Evolutionary conservation across 2,888 invertebrate genomes (phyloP).

Genomic region (Spisula solida): DNA sequence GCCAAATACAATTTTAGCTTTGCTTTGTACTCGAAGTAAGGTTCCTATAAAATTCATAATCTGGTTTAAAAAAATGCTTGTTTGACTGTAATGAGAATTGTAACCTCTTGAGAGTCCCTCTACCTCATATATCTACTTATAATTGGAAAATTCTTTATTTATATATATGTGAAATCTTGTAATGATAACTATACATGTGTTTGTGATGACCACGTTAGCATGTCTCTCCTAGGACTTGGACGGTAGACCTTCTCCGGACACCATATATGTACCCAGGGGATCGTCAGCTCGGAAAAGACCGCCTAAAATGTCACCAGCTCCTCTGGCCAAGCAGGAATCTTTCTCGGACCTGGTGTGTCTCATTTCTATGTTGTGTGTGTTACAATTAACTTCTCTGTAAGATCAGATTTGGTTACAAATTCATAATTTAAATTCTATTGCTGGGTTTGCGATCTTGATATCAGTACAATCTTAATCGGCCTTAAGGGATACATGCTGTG

Average conservation of each 20-base stretch:
- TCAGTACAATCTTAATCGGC: neutral
- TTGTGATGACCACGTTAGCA: conserved; percentile 31
- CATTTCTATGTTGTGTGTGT: conserved; percentile 39
- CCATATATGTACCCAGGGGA: conserved; percentile 75
- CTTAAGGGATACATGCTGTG: no score
- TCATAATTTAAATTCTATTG: neutral
- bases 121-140: neutral
- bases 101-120: neutral
- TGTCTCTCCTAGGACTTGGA: conserved; percentile 62
- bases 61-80: neutral
- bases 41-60: neutral
- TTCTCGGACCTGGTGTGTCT: conserved; percentile 85
- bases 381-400: neutral
- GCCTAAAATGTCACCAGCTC: conserved; percentile 78
- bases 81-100: neutral
- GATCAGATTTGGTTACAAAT: conserved; percentile 9
- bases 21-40: no score
- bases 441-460: neutral
- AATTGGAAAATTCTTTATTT: neutral
- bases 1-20: no score
- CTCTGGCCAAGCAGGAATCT: conserved; percentile 86
- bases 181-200: neutral
- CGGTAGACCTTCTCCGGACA: conserved; percentile 58
- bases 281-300: conserved; percentile 71
- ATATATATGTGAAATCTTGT: neutral